These are phyloP conservation scores for Desoria tigrina DNA, from an alignment of 2,888 invertebrate genomes.

Conservation along the genomic window DNA sequence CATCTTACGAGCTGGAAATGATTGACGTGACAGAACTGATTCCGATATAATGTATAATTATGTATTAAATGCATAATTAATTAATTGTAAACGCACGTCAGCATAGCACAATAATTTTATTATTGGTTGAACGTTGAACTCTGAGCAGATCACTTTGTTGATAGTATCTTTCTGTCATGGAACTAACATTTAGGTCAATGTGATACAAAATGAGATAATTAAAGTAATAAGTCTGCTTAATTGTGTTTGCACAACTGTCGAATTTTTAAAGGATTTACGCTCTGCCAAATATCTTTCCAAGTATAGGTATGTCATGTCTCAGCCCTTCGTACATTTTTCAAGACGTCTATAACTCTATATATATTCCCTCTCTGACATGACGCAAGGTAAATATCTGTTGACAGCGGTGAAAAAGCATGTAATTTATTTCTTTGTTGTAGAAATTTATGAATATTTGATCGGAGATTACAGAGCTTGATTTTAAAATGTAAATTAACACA, in stretches of 20 bases:
- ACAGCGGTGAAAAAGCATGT: not conserved
- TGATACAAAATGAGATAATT: slow-evolving; percentile 48
- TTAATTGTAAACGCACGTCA: too few relatives aligned
- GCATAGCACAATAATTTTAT: not conserved
- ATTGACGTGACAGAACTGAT: too few relatives aligned
- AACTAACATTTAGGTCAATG: slow-evolving; percentile 48
- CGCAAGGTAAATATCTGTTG: not conserved
- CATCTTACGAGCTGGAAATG: too few relatives aligned
- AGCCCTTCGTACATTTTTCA: too few relatives aligned
- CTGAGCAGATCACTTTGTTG: not conserved
- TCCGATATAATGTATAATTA: too few relatives aligned
- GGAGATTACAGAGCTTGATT: too few relatives aligned
- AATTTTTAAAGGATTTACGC: slow-evolving; percentile 24
- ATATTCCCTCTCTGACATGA: slow-evolving; percentile 4
- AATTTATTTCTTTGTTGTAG: slow-evolving; percentile 15
- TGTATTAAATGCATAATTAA: too few relatives aligned
- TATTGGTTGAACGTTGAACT: not conserved
- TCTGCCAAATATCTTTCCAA: slow-evolving; percentile 8
- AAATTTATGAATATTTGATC: slow-evolving; percentile 3
- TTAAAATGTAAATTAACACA: too few relatives aligned
- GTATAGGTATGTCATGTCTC: too few relatives aligned
- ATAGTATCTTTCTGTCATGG: slow-evolving; percentile 28
- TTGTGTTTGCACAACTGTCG: slow-evolving; percentile 14
- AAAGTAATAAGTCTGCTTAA: slow-evolving; percentile 45
- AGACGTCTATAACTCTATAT: too few relatives aligned